Conservation (phyloP, 1,140 invertebrate species). For the Hirudo medicinalis region DNA sequence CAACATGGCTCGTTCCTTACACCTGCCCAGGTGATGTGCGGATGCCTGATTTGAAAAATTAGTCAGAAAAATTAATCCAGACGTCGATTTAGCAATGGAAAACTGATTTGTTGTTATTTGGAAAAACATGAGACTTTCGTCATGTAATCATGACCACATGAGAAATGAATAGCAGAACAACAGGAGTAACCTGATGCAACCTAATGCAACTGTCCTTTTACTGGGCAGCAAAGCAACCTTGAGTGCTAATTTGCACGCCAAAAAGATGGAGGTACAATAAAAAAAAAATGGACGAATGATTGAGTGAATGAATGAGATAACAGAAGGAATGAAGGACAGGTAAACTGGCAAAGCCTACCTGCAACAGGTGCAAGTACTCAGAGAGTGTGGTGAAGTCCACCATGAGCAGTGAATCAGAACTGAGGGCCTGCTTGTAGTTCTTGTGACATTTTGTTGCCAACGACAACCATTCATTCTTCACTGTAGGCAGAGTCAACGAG, state of each 20-base stretch:
- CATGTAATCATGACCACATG: too few relatives aligned
- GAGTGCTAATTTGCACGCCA: too few relatives aligned
- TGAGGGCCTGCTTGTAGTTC: slow-evolving; percentile 27
- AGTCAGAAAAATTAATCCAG: too few relatives aligned
- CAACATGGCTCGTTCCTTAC: slow-evolving; percentile 58
- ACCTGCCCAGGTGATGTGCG: slow-evolving; percentile 55
- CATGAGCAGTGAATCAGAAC: slow-evolving; percentile 27
- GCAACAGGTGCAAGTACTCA: slow-evolving; percentile 83
- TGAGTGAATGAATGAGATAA: neutral
- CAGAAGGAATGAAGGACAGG: neutral
- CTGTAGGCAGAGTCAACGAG: slow-evolving; percentile 22
- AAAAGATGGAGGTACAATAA: neutral
- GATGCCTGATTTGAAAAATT: slow-evolving; percentile 34
- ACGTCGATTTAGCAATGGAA: too few relatives aligned
- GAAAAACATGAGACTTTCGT: too few relatives aligned
- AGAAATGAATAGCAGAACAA: too few relatives aligned
- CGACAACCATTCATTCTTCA: slow-evolving; percentile 27
- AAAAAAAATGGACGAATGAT: neutral
- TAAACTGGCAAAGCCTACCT: slow-evolving; percentile 36
- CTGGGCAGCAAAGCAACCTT: too few relatives aligned
- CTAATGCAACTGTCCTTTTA: too few relatives aligned
- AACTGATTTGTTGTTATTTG: too few relatives aligned
- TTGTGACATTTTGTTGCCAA: slow-evolving; percentile 25
- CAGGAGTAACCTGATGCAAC: too few relatives aligned
- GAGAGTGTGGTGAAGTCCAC: slow-evolving; percentile 50